Percentiles rank a stretch among this genome's conserved stretches.
These are phyloP conservation scores for Lateolabrax maculatus DNA, from an alignment of 2,797 vertebrate species.

Conservation along the genomic window DNA sequence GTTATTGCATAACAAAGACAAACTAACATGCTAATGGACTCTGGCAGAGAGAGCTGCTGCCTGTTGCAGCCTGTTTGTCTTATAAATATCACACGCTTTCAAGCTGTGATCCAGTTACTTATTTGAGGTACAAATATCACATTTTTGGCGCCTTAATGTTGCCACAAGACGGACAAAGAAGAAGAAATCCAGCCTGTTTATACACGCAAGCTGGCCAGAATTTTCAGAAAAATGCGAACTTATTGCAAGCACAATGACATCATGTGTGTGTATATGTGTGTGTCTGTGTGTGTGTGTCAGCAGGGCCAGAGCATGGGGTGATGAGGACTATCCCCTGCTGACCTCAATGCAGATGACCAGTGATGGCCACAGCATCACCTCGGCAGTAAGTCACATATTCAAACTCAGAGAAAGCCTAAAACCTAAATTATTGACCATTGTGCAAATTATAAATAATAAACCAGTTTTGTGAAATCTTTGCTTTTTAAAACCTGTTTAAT, in stretches of 20 bases:
- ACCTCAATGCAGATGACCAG: constrained; percentile 84
- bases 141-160: constrained; percentile 45
- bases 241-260: not conserved
- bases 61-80: constrained; percentile 53
- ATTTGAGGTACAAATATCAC: constrained; percentile 47
- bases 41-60: constrained; percentile 56
- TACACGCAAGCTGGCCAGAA: constrained; percentile 25
- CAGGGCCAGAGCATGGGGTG: constrained; percentile 78
- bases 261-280: constrained; percentile 5
- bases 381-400: constrained; percentile 74
- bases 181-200: constrained; percentile 41
- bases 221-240: constrained; percentile 47
- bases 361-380: constrained; percentile 87
- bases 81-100: constrained; percentile 57
- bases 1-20: constrained; percentile 58
- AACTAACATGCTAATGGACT: constrained; percentile 61
- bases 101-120: constrained; percentile 57
- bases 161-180: constrained; percentile 49
- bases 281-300: constrained; percentile 31
- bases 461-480: not conserved
- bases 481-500: not conserved
- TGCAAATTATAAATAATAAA: not conserved
- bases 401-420: not conserved
- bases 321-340: constrained; percentile 80
- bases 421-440: not conserved